Percentiles rank a stretch among this genome's conserved stretches.
Conservation (phyloP, 2,888 invertebrate genomes). For the Ophioninae sp. region DNA sequence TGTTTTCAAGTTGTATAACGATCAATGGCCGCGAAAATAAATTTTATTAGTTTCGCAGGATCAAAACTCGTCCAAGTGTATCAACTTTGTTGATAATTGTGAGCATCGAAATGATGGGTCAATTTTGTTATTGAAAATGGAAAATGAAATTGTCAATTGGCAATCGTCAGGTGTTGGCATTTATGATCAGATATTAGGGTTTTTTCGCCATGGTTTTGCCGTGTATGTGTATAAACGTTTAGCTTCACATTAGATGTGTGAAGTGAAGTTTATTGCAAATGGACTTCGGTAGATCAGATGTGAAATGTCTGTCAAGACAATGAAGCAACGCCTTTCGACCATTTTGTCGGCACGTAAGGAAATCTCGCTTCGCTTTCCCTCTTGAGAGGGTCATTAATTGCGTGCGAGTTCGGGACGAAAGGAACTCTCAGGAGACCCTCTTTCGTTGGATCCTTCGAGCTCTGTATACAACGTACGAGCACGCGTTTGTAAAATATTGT, state of each 20-base stretch:
- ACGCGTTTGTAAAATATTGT: constrained; percentile 11
- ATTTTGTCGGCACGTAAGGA: constrained; percentile 59
- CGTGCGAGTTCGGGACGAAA: constrained; percentile 41
- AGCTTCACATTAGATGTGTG: neutral
- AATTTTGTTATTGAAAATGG: too few species aligned
- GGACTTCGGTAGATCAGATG: constrained; percentile 24
- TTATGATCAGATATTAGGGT: too few species aligned
- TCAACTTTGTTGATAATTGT: too few species aligned
- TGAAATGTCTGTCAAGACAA: constrained; percentile 38
- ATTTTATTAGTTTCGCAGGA: constrained; percentile 34
- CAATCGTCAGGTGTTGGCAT: too few species aligned
- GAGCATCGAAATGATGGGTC: too few species aligned
- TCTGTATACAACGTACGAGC: constrained; percentile 2
- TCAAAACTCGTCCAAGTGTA: neutral
- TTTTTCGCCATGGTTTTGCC: too few species aligned
- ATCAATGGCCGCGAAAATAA: constrained; percentile 42
- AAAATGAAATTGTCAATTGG: too few species aligned
- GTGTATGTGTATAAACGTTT: neutral
- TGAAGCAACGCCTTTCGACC: constrained; percentile 52
- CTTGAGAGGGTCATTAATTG: constrained; percentile 50
- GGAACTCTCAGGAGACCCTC: constrained; percentile 39
- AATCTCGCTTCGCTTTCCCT: constrained; percentile 16
- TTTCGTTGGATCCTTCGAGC: constrained; percentile 36
- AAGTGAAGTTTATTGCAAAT: constrained; percentile 22
- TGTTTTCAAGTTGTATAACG: constrained; percentile 50